Percentiles rank a stretch among this genome's conserved stretches.
phyloP scores from a whole-genome alignment of 2,888 invertebrate genomes.

The Papilio gigon region DNA sequence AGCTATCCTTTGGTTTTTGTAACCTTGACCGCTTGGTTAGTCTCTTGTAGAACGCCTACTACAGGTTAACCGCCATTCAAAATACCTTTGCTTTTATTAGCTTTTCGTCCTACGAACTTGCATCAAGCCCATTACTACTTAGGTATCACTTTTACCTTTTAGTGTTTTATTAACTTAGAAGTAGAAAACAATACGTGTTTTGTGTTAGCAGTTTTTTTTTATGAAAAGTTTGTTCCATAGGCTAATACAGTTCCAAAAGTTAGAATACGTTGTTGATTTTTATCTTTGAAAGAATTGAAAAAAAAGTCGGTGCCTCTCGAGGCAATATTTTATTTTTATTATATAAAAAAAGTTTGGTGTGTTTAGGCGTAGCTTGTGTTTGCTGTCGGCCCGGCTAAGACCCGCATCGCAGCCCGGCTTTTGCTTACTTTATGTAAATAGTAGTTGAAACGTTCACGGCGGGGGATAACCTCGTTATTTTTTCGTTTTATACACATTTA shows the following conservation, averaged over 20 bases:
- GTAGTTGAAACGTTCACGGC: constrained; percentile 37
- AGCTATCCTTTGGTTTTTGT: not conserved
- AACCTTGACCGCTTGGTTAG: not conserved
- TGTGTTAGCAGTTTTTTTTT: too few relatives aligned
- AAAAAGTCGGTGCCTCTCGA: not conserved
- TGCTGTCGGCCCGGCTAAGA: constrained; percentile 34
- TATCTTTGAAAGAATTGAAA: not conserved
- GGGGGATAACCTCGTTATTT: constrained; percentile 37
- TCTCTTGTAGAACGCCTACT: not conserved
- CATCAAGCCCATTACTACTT: too few relatives aligned
- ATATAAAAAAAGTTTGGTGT: constrained; percentile 29
- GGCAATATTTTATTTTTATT: constrained; percentile 21
- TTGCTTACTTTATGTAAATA: constrained; percentile 42
- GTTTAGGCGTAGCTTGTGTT: constrained; percentile 38
- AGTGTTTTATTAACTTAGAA: too few relatives aligned
- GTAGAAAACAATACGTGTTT: too few relatives aligned
- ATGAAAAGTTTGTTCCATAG: too few relatives aligned
- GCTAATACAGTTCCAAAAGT: too few relatives aligned
- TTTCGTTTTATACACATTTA: constrained; percentile 35
- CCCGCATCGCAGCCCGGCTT: constrained; percentile 39
- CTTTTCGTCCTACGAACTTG: not conserved
- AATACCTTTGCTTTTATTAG: not conserved
- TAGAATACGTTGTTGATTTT: not conserved
- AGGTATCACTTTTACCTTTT: too few relatives aligned
- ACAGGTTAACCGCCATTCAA: not conserved